Percentiles rank a stretch among this genome's conserved stretches.
These are phyloP conservation scores for Malurus melanocephalus DNA, from an alignment of 2,113 vertebrate genomes.

Conservation along the genomic window DNA sequence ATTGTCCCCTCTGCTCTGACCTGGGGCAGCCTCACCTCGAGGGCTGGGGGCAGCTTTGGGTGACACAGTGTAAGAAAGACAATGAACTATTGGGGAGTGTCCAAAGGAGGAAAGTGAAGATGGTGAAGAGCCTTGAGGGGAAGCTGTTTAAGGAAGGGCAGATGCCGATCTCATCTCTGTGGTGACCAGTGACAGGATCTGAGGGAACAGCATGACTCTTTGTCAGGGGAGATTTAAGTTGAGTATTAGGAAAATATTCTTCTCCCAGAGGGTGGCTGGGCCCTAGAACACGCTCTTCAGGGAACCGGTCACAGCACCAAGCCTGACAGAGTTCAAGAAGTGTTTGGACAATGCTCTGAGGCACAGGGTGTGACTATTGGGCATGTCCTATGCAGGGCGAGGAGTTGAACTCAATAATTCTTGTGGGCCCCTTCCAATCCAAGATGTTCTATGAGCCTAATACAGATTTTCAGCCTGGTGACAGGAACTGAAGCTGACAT, in stretches of 20 bases:
- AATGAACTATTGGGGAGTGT: background rate
- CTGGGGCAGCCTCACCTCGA: accelerated
- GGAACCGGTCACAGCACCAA: background rate
- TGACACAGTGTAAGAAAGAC: accelerated
- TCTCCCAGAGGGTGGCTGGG: background rate
- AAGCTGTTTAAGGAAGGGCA: background rate
- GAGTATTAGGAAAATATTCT: background rate
- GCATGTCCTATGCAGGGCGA: background rate
- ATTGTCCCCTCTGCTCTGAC: background rate
- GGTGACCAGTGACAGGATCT: background rate
- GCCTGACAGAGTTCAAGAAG: background rate
- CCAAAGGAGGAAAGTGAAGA: accelerated
- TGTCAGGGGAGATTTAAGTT: background rate
- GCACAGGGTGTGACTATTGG: background rate
- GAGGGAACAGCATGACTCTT: background rate
- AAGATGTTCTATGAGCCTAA: background rate
- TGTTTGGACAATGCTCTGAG: background rate
- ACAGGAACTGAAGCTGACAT: background rate
- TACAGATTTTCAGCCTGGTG: background rate
- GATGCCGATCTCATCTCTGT: background rate
- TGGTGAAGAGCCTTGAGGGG: background rate
- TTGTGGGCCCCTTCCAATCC: background rate
- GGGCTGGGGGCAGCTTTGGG: background rate
- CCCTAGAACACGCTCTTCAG: accelerated
- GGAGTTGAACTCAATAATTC: background rate